Base-by-base conservation (phyloP, 2,797 vertebrate species). In the Chelmon rostratus region DNA sequence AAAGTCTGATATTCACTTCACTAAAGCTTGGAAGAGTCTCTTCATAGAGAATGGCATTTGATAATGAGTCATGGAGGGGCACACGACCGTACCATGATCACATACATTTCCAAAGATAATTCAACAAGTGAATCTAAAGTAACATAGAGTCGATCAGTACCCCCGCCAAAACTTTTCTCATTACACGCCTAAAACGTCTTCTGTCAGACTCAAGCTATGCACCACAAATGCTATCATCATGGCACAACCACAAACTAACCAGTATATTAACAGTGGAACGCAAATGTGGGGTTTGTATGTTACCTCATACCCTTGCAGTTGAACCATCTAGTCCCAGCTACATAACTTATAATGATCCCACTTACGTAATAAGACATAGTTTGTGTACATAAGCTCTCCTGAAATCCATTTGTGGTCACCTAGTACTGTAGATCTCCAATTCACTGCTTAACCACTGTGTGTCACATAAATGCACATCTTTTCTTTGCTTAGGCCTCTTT, bases 181-280 rank as follows among this genome's bases (percentile, higher is more conserved):
- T 84, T 53, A 67, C 62, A 77, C 56, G 62, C 28, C 68, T 40
- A 37, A 88, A 79, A 78, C 5, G 2, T 65, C 70, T 59, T 81
- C 53, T 73, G 73, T 86, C 73, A 85, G 85, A 79, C 61, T 65
- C 7, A 11, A 74, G 79, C 84, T 85, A 71, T 46, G 76, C 63
- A 75, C 25, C 84, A 73, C 68, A 53, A 40, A 86, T 62, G 78
- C 68, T 72, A 86, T 77, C 84, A 74, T 84, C 86, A 83, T 91
- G 78, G 73, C 76, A 78, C 81, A 69, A 92, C 91, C 93, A 92
- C 91, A 92, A 86, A 74, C 79, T 78, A 79, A 86, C 86, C 85
- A 72, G 59, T 38, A 72, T 82, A 84, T 91, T 90, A 90, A 88
- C 67, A 78, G 81, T 69, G 84, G 86, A 82, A 78, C 40, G 54